Percentiles rank a stretch among this genome's conserved stretches.
phyloP scores from a whole-genome alignment of 2,113 vertebrate species.

The Paracanthobrama guichenoti region DNA sequence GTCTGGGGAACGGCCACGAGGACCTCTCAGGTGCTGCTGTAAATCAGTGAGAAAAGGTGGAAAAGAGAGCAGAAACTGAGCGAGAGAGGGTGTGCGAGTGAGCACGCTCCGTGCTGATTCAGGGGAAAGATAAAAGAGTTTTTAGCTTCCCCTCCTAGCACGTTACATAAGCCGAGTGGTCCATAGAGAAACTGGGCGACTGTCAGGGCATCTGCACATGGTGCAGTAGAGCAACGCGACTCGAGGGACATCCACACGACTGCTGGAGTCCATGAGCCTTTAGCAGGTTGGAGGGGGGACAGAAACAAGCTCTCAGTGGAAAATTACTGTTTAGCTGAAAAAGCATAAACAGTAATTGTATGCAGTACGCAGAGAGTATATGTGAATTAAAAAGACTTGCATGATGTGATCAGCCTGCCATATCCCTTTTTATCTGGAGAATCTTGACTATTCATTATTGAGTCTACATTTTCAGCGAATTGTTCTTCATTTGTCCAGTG shows the following conservation, averaged over 20 bases:
- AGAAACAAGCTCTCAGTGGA: slow-evolving; percentile 7
- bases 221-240: slow-evolving; percentile 24
- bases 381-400: not conserved
- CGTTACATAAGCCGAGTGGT: slow-evolving; percentile 37
- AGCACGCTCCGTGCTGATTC: slow-evolving; percentile 27
- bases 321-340: not conserved
- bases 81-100: not conserved
- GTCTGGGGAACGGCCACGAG: not conserved
- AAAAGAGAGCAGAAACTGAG: not conserved
- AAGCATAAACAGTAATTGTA: not conserved
- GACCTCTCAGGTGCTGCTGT: slow-evolving; percentile 3
- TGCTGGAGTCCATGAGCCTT: slow-evolving; percentile 22
- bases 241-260: slow-evolving; percentile 2
- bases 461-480: not conserved
- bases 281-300: slow-evolving; percentile 23
- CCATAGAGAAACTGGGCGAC: slow-evolving; percentile 32
- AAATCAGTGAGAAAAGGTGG: slow-evolving; percentile 24
- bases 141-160: slow-evolving; percentile 22
- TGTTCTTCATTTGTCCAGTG: not conserved
- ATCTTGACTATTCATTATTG: not conserved
- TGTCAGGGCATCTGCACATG: slow-evolving; percentile 34
- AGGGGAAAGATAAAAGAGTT: slow-evolving; percentile 24
- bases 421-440: not conserved
- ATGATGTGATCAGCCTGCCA: not conserved
- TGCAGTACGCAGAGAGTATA: not conserved